Evolutionary conservation across 2,797 vertebrate species (phyloP).

Genomic region (Tragelaphus eurycerus): DNA sequence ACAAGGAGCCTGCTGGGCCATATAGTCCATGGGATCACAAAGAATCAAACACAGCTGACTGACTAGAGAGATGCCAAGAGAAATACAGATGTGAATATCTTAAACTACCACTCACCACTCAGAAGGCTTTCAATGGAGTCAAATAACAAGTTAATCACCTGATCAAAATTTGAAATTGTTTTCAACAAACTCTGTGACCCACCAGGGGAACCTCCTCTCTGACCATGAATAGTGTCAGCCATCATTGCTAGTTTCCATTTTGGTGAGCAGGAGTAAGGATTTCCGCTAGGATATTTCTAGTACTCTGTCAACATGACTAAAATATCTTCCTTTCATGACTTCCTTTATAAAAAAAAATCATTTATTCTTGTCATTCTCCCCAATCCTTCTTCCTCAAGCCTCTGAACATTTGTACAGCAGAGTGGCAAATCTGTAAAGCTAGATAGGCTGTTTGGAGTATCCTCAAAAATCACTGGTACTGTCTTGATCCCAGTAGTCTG

Average conservation of each 20-base stretch:
- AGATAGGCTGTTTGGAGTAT: neutral
- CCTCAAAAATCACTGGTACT: neutral
- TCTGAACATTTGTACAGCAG: neutral
- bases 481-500: neutral
- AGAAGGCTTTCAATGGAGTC: neutral
- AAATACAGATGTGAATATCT: neutral
- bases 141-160: neutral
- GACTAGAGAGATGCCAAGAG: neutral
- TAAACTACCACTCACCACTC: neutral
- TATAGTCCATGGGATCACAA: neutral
- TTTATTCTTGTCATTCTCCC: neutral
- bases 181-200: neutral
- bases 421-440: neutral
- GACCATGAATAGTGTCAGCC: neutral
- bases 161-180: neutral
- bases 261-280: neutral
- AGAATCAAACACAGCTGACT: neutral
- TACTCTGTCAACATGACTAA: neutral
- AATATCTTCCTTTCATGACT: neutral
- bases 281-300: neutral
- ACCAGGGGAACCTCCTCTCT: neutral
- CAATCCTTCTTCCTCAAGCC: neutral
- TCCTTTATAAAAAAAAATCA: neutral
- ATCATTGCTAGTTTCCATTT: neutral
- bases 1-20: neutral